Evolutionary conservation across 2,888 invertebrate species (phyloP), one percentile per base, ranked within the genome.

Genomic region (Platycheirus albimanus): DNA sequence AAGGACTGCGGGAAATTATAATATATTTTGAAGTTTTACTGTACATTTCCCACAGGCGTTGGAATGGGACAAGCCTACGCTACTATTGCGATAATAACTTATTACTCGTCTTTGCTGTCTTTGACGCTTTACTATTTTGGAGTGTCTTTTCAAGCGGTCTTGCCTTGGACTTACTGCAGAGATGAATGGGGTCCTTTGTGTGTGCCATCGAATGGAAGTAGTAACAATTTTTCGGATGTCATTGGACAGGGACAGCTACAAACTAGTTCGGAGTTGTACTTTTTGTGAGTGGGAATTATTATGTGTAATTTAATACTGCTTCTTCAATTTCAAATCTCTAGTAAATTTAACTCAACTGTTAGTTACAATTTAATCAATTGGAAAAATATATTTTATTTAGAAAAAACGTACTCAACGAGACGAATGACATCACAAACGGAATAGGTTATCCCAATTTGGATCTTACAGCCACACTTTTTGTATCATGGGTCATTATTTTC

Each of bases 91-190:
- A 94, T 96, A n/a, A 92, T 95, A 0, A 94, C 95, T 0, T 96
- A 96, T 89, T 96, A 96, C 89, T 95, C 95, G 64, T 94, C 94
- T 0, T 91, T 96, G 58, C 93, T 96, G 91, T 95, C 94, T 0
- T 88, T 96, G 41, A 95, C 95, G 8, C 87, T 96, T 6, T 95
- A 93, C 90, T 96, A 96, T 90, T 91, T 96, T 86, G 89, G 93
- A 6, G 93, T 94, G 87, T 96, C 96, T 67, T 96, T 95, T 88
- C 93, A 93, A 81, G 86, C 92, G 0, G 92, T 93, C 1, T 89
- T 96, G 52, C 96, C 96, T 0, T 96, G 96, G 96, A 91, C 95
- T 0, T 87, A 92, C 17, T 96, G 96, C 86, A 89, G 92, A 1
- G 87, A 87, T 0, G 87, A 87, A 56, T 91, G 91, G 91, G 84